Evolutionary conservation across 2,797 vertebrate genomes (phyloP), one percentile per base, ranked within the genome.

Genomic region (Propithecus deckenii): DNA sequence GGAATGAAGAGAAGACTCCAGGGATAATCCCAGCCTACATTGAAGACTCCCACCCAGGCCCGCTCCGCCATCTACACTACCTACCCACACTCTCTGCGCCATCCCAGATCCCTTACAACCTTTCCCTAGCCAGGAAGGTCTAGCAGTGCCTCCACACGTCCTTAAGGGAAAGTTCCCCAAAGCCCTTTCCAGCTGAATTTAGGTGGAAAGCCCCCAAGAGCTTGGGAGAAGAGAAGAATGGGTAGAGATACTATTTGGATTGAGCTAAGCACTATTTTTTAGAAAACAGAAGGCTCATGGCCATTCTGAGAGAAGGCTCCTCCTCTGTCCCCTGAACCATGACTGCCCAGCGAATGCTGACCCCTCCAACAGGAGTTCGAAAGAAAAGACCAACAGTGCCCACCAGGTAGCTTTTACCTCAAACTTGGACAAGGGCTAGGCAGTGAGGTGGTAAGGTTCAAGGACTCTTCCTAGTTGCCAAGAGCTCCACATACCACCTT

Each of bases 171-270:
- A 41, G 63, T 63, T 50, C 46, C 43, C 63, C 91, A 75, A 90
- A 89, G 46, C 15, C n/a, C 48, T 74, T 96, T 74, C 61, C 14
- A 74, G 69, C 25, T 96, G 13, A 91, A 95, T 69, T 90, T 67
- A 89, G 46, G 46, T 75, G 94, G 65, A 52, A 93, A 93, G 71
- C 5, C 9, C 57, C 55, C 22, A 89, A 95, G 69, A 94, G 46
- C 28, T 28, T 88, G 18, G 32, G 23, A 95, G 46, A n/a, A 84
- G 2, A 72, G 13, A 85, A n/a, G 8, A 87, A 96, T 46, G 28
- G 48, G 52, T 23, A 86, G 25, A 86, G 35, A 72, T 75, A 67
- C 12, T 86, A 28, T 59, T 50, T 81, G 38, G 25, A 65, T 41
- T 92, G 22, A 95, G 84, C 1, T 50, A 38, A 85, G 38, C 48